A percentile compares a stretch with the other conserved stretches of the same genome.
Conservation (phyloP, 2,888 invertebrate species). For the Eumacrocentrus americanus region DNA sequence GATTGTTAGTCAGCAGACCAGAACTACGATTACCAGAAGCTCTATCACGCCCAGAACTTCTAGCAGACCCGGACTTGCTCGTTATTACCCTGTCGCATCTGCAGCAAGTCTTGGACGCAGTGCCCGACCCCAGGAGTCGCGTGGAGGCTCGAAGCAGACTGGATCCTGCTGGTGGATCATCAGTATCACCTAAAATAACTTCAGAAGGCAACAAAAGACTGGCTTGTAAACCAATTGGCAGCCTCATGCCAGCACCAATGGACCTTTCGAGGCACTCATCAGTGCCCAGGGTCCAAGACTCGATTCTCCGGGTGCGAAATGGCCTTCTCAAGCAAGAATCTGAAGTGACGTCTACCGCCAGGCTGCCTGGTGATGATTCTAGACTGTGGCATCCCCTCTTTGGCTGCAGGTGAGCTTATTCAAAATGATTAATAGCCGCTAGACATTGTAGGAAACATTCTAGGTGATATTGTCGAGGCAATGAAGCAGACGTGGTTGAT, state of each 20-base stretch:
- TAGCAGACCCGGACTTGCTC: conserved; percentile 79
- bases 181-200: conserved; percentile 18
- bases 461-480: too few species aligned
- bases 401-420: conserved; percentile 74
- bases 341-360: conserved; percentile 56
- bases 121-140: conserved; percentile 36
- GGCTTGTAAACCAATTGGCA: conserved; percentile 59
- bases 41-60: conserved; percentile 72
- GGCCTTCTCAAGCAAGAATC: conserved; percentile 56
- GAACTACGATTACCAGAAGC: conserved; percentile 78
- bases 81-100: conserved; percentile 79
- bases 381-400: conserved; percentile 86
- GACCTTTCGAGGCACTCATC: conserved; percentile 51
- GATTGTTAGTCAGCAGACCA: conserved; percentile 73
- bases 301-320: conserved; percentile 52
- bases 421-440: too few species aligned
- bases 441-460: too few species aligned
- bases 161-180: conserved; percentile 27
- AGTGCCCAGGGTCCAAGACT: conserved; percentile 35
- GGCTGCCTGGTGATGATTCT: conserved; percentile 55
- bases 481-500: too few species aligned
- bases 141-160: conserved; percentile 35
- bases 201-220: conserved; percentile 23
- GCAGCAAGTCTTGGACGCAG: conserved; percentile 60
- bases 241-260: conserved; percentile 57